These are phyloP conservation scores for Andrena cerasifolii DNA, from an alignment of 1,140 invertebrate genomes.

Conservation along the genomic window DNA sequence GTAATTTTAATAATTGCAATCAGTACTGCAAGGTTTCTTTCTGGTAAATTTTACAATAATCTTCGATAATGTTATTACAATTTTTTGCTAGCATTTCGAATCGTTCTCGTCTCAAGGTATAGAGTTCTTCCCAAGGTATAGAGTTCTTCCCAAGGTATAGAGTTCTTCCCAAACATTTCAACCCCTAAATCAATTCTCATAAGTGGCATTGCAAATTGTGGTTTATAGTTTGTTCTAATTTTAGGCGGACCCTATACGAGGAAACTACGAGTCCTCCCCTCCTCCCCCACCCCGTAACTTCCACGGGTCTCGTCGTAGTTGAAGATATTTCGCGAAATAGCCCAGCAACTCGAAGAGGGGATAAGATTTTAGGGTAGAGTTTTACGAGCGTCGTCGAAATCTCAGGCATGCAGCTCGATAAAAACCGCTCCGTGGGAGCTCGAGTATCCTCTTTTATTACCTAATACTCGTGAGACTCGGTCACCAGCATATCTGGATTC, in stretches of 20 bases:
- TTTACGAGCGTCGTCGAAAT: conserved; percentile 61
- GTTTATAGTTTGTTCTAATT: conserved; percentile 36
- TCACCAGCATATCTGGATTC: conserved; percentile 53
- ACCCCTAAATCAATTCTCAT: background rate
- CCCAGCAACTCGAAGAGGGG: conserved; percentile 9
- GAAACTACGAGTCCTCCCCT: conserved; percentile 11
- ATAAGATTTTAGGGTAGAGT: conserved; percentile 54
- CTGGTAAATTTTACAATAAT: no score
- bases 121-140: no score
- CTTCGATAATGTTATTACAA: no score
- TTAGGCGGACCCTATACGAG: background rate
- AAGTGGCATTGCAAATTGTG: background rate
- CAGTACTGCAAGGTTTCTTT: no score
- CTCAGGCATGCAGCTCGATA: conserved; percentile 58
- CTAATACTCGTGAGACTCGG: conserved; percentile 47
- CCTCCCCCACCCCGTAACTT: background rate
- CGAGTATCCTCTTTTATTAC: conserved; percentile 53
- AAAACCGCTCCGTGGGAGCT: conserved; percentile 47
- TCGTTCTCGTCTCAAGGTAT: no score
- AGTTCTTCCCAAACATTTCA: background rate
- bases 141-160: no score
- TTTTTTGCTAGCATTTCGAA: no score
- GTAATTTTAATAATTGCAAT: no score
- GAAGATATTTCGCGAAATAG: conserved; percentile 53
- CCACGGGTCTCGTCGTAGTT: conserved; percentile 36